Evolutionary conservation across 2,797 vertebrate genomes (phyloP), one percentile per base, ranked within the genome.

Genomic region (Xerus rutilus): DNA sequence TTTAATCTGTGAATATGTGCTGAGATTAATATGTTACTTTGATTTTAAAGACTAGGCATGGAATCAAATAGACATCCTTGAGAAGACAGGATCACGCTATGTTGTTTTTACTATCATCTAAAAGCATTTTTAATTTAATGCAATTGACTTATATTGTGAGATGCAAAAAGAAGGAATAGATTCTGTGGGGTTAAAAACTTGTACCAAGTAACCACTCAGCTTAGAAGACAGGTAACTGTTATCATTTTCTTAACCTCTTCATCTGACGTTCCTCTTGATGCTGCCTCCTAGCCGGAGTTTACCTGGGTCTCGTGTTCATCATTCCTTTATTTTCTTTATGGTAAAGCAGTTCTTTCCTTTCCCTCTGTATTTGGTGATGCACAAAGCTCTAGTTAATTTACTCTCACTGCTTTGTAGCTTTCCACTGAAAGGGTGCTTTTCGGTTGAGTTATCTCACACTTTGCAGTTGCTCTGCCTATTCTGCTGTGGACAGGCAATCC

Each of bases 1-100:
- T n/a, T 72, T 65, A 87, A 86, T 47, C 1, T 79, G 28, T 45
- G 90, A 28, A 12, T 35, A 0, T 93, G 12, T 35, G 32, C 6
- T 20, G 70, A 95, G 97, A 74, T 14, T 52, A 35, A 32, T n/a
- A 35, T 30, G 7, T 20, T 39, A 73, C 47, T 85, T 95, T 28
- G 79, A 59, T 57, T 90, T 39, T 54, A 94, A 87, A 59, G 67
- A 32, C 35, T 76, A 32, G 12, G 9, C 43, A 43, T 7, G n/a
- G 28, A 49, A 74, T 79, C 18, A 47, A 49, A 52, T 54, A 62
- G 18, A 43, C 57, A 74, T 1, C 18, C 35, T 3, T 21, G 17
- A 88, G 59, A 83, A 91, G 64, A 45, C 10, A 43, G 57, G 13
- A 32, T 65, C 45, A 7, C 69, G 45, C 47, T 21, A 11, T n/a